A percentile compares a stretch with the other conserved stretches of the same genome.
phyloP scores from a whole-genome alignment of 2,797 vertebrate species.

The Paguma larvata region DNA sequence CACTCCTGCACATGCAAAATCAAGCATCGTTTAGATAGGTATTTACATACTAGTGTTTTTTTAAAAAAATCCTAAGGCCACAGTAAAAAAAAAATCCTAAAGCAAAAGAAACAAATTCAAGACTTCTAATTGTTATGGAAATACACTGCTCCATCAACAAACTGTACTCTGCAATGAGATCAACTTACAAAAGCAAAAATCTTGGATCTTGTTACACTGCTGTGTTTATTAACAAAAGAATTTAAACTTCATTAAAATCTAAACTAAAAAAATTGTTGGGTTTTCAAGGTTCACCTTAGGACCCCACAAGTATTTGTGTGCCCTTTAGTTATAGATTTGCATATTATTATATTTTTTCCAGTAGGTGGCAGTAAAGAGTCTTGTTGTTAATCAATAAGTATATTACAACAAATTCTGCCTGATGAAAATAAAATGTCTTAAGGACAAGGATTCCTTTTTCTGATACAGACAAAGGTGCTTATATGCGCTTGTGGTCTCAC shows the following conservation, averaged over 20 bases:
- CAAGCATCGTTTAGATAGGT: not conserved
- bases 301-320: not conserved
- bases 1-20: not conserved
- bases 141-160: not conserved
- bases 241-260: constrained; percentile 11
- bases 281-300: not conserved
- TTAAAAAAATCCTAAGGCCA: not conserved
- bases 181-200: not conserved
- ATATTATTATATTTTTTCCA: not conserved
- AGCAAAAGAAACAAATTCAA: not conserved
- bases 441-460: not conserved
- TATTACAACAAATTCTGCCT: not conserved
- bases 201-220: not conserved
- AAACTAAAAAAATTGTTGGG: not conserved
- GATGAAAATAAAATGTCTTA: not conserved
- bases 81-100: not conserved
- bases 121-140: not conserved
- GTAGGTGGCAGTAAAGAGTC: not conserved
- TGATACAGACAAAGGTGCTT: not conserved
- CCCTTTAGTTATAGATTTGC: not conserved
- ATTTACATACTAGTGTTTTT: not conserved
- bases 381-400: not conserved
- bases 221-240: not conserved
- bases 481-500: not conserved
- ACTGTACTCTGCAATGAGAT: not conserved